Conservation (phyloP, 92 coral and sea anemone species). For the Isaurus tuberculatus region DNA sequence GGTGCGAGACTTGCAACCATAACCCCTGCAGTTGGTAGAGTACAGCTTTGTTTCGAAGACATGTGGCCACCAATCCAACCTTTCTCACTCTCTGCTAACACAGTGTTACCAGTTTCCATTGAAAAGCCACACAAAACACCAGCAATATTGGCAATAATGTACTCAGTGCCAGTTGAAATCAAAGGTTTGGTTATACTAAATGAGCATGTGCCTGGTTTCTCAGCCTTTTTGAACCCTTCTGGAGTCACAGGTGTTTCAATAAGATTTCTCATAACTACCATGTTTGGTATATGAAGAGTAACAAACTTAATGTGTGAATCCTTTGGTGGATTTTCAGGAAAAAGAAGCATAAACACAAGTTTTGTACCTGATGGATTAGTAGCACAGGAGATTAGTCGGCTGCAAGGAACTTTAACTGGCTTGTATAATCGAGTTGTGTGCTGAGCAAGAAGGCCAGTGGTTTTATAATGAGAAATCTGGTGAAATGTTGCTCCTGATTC, state of each 20-base stretch:
- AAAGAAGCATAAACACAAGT: slow-evolving; percentile 71
- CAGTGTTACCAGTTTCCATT: slow-evolving; percentile 80
- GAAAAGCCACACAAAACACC: slow-evolving; percentile 72
- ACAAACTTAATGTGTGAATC: slow-evolving; percentile 67
- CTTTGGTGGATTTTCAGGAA: slow-evolving; percentile 68
- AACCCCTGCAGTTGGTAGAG: slow-evolving; percentile 61
- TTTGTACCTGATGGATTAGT: slow-evolving; percentile 68
- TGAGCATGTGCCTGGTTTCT: slow-evolving; percentile 47
- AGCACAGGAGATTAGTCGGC: slow-evolving; percentile 63
- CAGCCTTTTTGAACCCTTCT: slow-evolving; percentile 57
- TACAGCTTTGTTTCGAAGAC: slow-evolving; percentile 58
- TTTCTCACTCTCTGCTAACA: slow-evolving; percentile 66
- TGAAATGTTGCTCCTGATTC: slow-evolving; percentile 82
- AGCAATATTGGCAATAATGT: slow-evolving; percentile 68
- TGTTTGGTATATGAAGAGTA: slow-evolving; percentile 57
- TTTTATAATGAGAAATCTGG: slow-evolving; percentile 53
- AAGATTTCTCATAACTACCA: slow-evolving; percentile 61
- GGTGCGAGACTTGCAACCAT: slow-evolving; percentile 65
- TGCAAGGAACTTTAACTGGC: slow-evolving; percentile 67
- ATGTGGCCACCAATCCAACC: slow-evolving; percentile 82
- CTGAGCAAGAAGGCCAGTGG: slow-evolving; percentile 62
- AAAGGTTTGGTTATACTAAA: slow-evolving; percentile 71
- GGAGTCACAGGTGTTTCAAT: slow-evolving; percentile 43
- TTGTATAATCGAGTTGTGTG: slow-evolving; percentile 70
- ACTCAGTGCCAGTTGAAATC: slow-evolving; percentile 75